Conservation (phyloP, 2,113 vertebrate genomes). For the Phoxinus phoxinus region DNA sequence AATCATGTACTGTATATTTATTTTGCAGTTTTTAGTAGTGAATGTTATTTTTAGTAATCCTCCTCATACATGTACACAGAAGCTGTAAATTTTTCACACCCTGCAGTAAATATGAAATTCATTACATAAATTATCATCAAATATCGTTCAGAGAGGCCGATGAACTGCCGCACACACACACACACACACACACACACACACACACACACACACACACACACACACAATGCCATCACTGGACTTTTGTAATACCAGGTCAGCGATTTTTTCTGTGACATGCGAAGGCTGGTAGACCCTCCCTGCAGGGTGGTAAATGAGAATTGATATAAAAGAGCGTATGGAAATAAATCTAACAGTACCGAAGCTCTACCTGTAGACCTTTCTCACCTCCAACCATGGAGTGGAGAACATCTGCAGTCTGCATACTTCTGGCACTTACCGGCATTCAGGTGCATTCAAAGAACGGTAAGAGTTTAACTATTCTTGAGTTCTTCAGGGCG, state of each 20-base stretch:
- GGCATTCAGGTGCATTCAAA: conserved; percentile 58
- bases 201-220: not conserved
- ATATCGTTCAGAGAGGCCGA: not conserved
- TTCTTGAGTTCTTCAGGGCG: not conserved
- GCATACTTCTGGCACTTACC: conserved; percentile 58
- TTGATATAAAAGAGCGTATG: conserved; percentile 48
- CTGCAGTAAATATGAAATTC: conserved; percentile 3
- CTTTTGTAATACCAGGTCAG: conserved; percentile 9
- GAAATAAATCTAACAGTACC: not conserved
- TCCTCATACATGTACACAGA: not conserved
- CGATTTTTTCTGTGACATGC: conserved; percentile 33
- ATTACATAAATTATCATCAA: not conserved
- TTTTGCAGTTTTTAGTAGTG: not conserved
- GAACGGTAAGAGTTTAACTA: conserved; percentile 65
- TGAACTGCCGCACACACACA: not conserved
- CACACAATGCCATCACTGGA: not conserved
- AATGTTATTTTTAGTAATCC: conserved; percentile 16
- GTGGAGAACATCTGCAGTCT: conserved; percentile 61
- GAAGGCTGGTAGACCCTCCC: conserved; percentile 43
- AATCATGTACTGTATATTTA: not conserved
- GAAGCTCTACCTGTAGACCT: conserved; percentile 12
- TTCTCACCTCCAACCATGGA: conserved; percentile 63
- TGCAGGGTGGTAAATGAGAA: conserved; percentile 33
- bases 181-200: not conserved
- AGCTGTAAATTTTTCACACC: conserved; percentile 10